These are phyloP conservation scores for Mola mola DNA, from an alignment of 2,113 vertebrate species.

Conservation along the genomic window DNA sequence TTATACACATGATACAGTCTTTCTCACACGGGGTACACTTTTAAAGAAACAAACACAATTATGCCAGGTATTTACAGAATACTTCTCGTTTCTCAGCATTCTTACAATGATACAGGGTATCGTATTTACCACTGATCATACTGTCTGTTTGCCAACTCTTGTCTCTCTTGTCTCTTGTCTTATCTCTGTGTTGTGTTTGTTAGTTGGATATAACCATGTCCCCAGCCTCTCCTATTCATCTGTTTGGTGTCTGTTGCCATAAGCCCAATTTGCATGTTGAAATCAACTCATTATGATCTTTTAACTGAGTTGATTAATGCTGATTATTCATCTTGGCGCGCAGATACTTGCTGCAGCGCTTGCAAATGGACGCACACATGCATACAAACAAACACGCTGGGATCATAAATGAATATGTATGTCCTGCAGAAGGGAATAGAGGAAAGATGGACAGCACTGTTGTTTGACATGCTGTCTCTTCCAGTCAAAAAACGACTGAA, in stretches of 20 bases:
- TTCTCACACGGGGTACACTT: neutral
- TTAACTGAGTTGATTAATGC: conserved; percentile 63
- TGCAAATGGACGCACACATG: conserved; percentile 30
- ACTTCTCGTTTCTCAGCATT: neutral
- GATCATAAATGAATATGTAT: conserved; percentile 65
- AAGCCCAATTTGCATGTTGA: conserved; percentile 65
- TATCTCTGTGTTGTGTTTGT: conserved; percentile 1
- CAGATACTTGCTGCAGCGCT: conserved; percentile 26
- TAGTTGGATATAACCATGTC: conserved; percentile 6
- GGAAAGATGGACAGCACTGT: conserved; percentile 38
- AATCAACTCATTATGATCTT: conserved; percentile 66
- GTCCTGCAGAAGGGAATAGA: conserved; percentile 47
- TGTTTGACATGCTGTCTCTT: conserved; percentile 23
- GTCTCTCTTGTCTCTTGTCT: neutral
- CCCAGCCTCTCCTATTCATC: conserved; percentile 35
- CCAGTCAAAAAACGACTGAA: conserved; percentile 24
- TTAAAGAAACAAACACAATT: neutral
- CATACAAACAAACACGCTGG: conserved; percentile 28
- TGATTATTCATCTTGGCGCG: conserved; percentile 55
- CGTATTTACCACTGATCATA: neutral
- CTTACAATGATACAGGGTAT: neutral
- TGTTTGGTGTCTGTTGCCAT: conserved; percentile 57
- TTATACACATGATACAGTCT: neutral
- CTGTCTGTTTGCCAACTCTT: neutral
- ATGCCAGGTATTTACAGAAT: neutral